These are phyloP conservation scores for Malurus splendens DNA, from an alignment of 2,797 vertebrate species.

Conservation along the genomic window DNA sequence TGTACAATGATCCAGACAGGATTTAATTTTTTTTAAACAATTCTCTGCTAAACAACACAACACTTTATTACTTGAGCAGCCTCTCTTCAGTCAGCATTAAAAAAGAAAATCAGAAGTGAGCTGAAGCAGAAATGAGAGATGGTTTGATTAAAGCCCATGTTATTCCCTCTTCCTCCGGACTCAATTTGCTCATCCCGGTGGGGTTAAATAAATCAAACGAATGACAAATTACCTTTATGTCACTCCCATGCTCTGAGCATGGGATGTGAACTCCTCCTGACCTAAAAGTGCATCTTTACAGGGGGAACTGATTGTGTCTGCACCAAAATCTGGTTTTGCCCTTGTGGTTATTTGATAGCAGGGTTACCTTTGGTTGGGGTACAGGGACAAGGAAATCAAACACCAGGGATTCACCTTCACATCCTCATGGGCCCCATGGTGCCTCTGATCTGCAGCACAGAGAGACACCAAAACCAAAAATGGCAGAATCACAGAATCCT, in stretches of 20 bases:
- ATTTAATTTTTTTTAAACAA: not conserved
- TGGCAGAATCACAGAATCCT: not conserved
- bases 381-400: not conserved
- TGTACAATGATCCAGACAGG: not conserved
- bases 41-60: not conserved
- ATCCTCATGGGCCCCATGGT: rapidly evolving
- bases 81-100: not conserved
- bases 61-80: not conserved
- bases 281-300: not conserved
- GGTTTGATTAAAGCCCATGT: not conserved
- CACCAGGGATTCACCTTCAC: not conserved
- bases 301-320: not conserved
- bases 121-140: not conserved
- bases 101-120: not conserved
- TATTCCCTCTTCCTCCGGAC: not conserved
- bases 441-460: not conserved
- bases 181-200: not conserved
- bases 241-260: not conserved
- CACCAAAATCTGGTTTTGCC: rapidly evolving
- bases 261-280: not conserved
- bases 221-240: not conserved
- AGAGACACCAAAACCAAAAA: not conserved
- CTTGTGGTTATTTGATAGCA: rapidly evolving
- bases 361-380: not conserved
- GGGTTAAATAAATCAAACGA: not conserved